Evolutionary conservation across 1,140 invertebrate genomes (phyloP).

Genomic region (Drosophila funebris): DNA sequence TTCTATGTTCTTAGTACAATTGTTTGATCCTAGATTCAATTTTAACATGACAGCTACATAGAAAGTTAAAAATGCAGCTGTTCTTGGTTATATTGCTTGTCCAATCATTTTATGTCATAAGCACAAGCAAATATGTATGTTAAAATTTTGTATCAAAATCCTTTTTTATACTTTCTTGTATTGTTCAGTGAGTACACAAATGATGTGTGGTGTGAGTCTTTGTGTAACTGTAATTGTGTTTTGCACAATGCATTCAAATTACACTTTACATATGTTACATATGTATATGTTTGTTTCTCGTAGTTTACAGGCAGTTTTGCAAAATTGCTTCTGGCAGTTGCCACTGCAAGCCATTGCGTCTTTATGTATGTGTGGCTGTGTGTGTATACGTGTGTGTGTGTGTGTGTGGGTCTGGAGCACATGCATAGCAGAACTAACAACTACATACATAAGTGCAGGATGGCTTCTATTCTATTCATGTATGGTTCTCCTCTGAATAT

Average conservation of each 20-base stretch:
- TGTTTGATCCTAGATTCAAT: conserved; percentile 34
- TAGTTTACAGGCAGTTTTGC: conserved; percentile 53
- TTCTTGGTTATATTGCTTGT: conserved; percentile 11
- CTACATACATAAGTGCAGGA: conserved; percentile 60
- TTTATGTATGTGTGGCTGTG: not conserved
- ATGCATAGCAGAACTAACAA: conserved; percentile 69
- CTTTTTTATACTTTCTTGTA: conserved; percentile 46
- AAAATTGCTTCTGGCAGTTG: conserved; percentile 48
- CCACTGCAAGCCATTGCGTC: conserved; percentile 1
- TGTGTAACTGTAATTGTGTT: conserved; percentile 7
- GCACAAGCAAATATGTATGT: conserved; percentile 51
- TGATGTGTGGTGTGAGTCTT: conserved; percentile 23
- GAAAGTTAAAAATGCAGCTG: conserved; percentile 67
- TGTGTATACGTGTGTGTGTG: conserved; percentile 7
- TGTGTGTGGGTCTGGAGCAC: conserved; percentile 27
- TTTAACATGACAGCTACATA: conserved; percentile 60
- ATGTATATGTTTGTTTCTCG: conserved; percentile 30
- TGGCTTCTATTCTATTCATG: conserved; percentile 40
- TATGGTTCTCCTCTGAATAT: conserved; percentile 4
- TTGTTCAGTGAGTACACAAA: conserved; percentile 18
- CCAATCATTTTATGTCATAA: conserved; percentile 8
- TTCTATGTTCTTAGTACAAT: conserved; percentile 46
- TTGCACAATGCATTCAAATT: too few relatives aligned
- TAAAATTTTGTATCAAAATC: conserved; percentile 73
- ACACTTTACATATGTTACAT: conserved; percentile 2